Evolutionary conservation across 1,140 invertebrate genomes (phyloP), one percentile per base, ranked within the genome.

Genomic region (Papilio polyxenes): DNA sequence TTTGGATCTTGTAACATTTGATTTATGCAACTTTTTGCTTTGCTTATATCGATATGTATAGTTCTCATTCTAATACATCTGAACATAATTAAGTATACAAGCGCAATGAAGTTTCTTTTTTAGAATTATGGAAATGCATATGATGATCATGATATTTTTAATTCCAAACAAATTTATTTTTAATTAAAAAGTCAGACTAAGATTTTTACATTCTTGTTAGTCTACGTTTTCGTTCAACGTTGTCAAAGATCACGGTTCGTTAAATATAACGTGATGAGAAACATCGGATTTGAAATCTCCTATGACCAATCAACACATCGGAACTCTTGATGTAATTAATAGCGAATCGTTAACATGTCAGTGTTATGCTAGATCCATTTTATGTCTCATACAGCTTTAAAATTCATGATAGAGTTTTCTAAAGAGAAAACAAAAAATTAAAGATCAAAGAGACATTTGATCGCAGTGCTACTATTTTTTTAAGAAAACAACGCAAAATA

Each of bases 221-320:
- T 15, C n/a, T 65, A 65, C 59, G 59, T 31, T 65, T 65, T 37
- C 65, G 23, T 69, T 69, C 37, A 69, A 69, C 31, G 31, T 31
- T 15, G 20, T 69, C 65, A 69, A 69, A 17, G 11, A 72, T 37
- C 31, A 72, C 65, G 65, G 23, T 72, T 72, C 65, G 65, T 72
- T 72, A 72, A 72, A 37, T 72, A 72, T 72, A 72, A 72, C 65
- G 3, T 31, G 65, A 72, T 37, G 5, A 72, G 56, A 37, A 40
- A 72, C 31, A 31, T 65, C 62, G 20, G 31, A 37, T 37, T 72
- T 40, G 31, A 37, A 13, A 31, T 23, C 15, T 72, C 65, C 65
- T 72, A 40, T 72, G 65, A 72, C 65, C 65, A 72, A 72, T 72
- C 65, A 72, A 72, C 65, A 37, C 13, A 69, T 37, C 31, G 15